phyloP scores from a whole-genome alignment of 2,888 invertebrate genomes.

The Clostera curtula region DNA sequence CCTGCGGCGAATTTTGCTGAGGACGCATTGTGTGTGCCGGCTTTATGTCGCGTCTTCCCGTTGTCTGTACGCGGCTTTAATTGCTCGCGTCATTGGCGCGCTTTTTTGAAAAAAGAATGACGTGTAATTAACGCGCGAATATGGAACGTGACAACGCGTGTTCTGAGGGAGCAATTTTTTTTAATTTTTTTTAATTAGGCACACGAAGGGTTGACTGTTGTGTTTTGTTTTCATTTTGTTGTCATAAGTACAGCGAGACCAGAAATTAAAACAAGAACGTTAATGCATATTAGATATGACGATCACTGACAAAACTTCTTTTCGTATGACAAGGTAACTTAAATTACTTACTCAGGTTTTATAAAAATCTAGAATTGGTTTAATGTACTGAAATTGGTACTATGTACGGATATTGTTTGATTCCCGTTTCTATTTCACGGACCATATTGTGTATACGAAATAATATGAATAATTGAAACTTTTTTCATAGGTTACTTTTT shows the following conservation, averaged over 20 bases:
- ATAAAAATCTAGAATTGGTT: too few species aligned
- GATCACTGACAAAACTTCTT: too few species aligned
- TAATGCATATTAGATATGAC: too few species aligned
- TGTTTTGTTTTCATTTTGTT: constrained; percentile 25
- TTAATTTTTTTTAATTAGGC: constrained; percentile 70
- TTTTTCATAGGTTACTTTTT: too few species aligned
- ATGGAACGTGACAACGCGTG: constrained; percentile 73
- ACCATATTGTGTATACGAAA: too few species aligned
- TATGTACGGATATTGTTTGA: too few species aligned
- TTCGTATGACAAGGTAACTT: constrained; percentile 2
- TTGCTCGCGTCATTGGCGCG: constrained; percentile 74
- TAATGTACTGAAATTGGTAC: too few species aligned
- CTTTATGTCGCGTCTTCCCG: constrained; percentile 73
- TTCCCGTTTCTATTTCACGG: too few species aligned
- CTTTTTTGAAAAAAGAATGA: constrained; percentile 74
- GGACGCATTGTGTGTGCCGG: constrained; percentile 71
- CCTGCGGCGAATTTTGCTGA: constrained; percentile 74
- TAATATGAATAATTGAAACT: too few species aligned
- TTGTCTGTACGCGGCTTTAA: constrained; percentile 74
- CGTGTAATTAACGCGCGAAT: constrained; percentile 75
- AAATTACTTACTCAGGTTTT: too few species aligned
- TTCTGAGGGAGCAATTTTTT: constrained; percentile 64
- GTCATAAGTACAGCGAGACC: constrained; percentile 15
- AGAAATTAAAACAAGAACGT: too few species aligned
- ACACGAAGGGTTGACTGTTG: constrained; percentile 26